These are phyloP conservation scores for Onychomys leucogaster DNA, from an alignment of 2,797 vertebrate species.

Conservation along the genomic window DNA sequence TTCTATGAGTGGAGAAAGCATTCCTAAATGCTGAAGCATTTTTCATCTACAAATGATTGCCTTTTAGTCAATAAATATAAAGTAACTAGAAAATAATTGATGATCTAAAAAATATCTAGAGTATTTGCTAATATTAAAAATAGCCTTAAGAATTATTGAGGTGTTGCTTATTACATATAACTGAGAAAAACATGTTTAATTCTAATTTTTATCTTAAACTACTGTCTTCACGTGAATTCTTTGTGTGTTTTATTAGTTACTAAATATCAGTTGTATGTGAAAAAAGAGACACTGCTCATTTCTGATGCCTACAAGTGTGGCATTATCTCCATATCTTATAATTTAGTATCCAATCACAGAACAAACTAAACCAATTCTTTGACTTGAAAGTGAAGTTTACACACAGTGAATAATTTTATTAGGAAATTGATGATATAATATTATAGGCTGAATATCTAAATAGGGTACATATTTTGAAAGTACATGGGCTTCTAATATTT, in stretches of 20 bases:
- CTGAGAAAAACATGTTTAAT: background rate
- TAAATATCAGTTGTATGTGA: background rate
- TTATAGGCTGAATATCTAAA: background rate
- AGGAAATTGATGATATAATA: background rate
- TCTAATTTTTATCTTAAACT: background rate
- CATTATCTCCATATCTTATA: background rate
- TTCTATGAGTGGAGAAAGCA: background rate
- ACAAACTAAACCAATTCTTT: background rate
- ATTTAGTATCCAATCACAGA: background rate
- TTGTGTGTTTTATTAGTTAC: slow-evolving; percentile 14
- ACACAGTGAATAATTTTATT: background rate
- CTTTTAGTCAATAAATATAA: slow-evolving; percentile 26
- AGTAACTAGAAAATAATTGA: background rate
- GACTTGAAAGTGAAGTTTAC: background rate
- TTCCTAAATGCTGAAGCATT: background rate
- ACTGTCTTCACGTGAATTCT: background rate
- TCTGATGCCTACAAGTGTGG: background rate
- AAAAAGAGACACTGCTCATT: background rate
- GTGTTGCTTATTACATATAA: background rate
- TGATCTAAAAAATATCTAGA: background rate
- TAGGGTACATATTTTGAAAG: background rate
- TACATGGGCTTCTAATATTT: background rate
- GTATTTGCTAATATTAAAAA: background rate
- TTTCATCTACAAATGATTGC: background rate
- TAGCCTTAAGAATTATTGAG: background rate